A percentile compares a stretch with the other conserved stretches of the same genome.
Evolutionary conservation across 2,888 invertebrate genomes (phyloP).

Genomic region (Exephanes ischioxanthus): DNA sequence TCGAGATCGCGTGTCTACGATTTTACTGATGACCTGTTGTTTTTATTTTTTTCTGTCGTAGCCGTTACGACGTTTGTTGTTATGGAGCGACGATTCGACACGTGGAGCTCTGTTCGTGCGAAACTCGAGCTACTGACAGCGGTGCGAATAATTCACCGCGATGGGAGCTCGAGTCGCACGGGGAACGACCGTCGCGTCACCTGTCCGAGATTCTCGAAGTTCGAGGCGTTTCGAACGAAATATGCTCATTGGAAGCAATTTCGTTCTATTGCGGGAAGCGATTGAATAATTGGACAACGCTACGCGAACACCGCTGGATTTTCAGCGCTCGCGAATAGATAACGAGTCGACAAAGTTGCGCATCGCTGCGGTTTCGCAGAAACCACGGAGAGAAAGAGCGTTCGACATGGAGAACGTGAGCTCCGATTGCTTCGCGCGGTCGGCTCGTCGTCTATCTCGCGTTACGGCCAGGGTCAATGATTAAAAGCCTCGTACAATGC

Average conservation of each 20-base stretch:
- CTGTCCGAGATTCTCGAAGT: slow-evolving; percentile 1
- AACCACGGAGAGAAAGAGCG: not conserved
- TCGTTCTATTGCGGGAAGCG: slow-evolving; percentile 32
- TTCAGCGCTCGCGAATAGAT: not conserved
- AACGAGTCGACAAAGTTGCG: too few relatives aligned
- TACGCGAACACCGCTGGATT: not conserved
- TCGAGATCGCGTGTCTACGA: not conserved
- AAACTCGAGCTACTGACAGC: slow-evolving; percentile 20
- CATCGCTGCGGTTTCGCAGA: not conserved
- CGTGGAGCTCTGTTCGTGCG: not conserved
- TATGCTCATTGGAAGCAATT: slow-evolving; percentile 42
- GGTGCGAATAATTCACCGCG: not conserved
- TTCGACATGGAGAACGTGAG: not conserved
- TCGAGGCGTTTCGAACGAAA: slow-evolving; percentile 28
- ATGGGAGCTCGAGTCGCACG: not conserved
- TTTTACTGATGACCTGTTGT: too few relatives aligned
- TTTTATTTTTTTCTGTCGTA: not conserved
- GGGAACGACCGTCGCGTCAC: not conserved
- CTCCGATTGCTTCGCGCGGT: not conserved
- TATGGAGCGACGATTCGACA: not conserved
- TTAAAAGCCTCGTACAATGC: not conserved
- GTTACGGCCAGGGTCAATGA: slow-evolving; percentile 5
- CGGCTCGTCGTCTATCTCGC: not conserved
- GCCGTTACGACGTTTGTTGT: not conserved
- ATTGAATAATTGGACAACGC: slow-evolving; percentile 54